Percentiles rank a stretch among this genome's conserved stretches.
These are phyloP conservation scores for Umimayanthus kanabou DNA, from an alignment of 92 coral and sea anemone genomes.

Conservation along the genomic window DNA sequence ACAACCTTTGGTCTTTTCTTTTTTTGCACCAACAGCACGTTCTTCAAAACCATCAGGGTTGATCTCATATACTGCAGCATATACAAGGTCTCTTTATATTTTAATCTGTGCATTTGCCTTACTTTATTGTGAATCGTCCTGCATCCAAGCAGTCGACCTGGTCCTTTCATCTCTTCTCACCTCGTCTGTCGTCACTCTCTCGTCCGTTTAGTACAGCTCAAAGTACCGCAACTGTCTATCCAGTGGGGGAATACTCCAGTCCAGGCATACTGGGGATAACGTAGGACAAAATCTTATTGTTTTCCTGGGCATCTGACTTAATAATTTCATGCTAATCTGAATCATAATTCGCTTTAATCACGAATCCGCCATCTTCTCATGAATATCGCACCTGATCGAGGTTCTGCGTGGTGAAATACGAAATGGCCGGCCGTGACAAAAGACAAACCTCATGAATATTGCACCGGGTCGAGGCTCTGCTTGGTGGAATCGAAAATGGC, in stretches of 20 bases:
- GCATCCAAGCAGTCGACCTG: conserved; percentile 39
- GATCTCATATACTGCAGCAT: conserved; percentile 42
- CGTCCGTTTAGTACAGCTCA: conserved; percentile 32
- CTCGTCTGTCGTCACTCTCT: conserved; percentile 2
- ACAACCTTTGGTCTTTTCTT: not conserved
- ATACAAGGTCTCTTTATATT: conserved; percentile 46
- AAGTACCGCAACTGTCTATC: conserved; percentile 31
- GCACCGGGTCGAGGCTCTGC: too few relatives aligned
- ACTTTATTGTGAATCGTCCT: conserved; percentile 38
- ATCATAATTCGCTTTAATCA: too few relatives aligned
- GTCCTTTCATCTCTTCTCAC: conserved; percentile 32
- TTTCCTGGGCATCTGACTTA: too few relatives aligned
- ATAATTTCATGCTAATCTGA: too few relatives aligned
- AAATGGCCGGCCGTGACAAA: too few relatives aligned
- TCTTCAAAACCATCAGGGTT: conserved; percentile 52
- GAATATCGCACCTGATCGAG: too few relatives aligned
- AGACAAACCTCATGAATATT: too few relatives aligned
- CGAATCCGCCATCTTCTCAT: too few relatives aligned
- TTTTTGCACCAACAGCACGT: conserved; percentile 41
- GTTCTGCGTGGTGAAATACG: too few relatives aligned
- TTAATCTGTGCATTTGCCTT: conserved; percentile 36
- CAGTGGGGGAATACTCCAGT: conserved; percentile 41
- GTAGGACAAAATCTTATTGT: too few relatives aligned
- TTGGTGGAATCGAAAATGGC: too few relatives aligned
- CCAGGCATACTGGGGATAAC: conserved; percentile 30